Percentiles rank a stretch among this genome's conserved stretches.
These are phyloP conservation scores for Luperina nickerlii DNA, from an alignment of 2,888 invertebrate species.

Conservation along the genomic window DNA sequence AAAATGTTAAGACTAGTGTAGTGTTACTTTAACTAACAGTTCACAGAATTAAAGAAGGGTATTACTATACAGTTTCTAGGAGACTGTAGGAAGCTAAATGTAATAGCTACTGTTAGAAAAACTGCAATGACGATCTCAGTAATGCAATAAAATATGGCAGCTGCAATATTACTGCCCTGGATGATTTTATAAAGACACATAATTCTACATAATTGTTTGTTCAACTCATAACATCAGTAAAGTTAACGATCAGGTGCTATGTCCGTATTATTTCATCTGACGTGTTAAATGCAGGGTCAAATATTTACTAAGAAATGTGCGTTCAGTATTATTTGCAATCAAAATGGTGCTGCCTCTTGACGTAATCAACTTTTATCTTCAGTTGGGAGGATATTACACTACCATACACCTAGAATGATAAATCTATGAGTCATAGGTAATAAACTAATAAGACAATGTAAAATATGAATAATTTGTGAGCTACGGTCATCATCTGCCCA, in stretches of 20 bases:
- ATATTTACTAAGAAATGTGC: conserved; percentile 5
- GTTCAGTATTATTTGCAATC: neutral
- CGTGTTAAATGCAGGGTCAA: neutral
- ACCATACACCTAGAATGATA: neutral
- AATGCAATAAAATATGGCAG: neutral
- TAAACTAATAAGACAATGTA: neutral
- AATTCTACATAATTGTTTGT: neutral
- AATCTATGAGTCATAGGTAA: neutral
- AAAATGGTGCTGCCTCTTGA: neutral
- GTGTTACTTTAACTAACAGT: neutral
- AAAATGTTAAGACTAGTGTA: conserved; percentile 7
- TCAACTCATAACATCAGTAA: neutral
- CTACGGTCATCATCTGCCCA: too few relatives aligned
- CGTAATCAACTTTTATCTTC: too few relatives aligned
- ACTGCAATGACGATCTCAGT: neutral
- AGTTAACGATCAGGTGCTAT: neutral
- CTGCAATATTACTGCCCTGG: neutral
- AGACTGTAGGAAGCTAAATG: neutral
- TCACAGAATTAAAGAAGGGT: neutral
- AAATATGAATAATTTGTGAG: neutral
- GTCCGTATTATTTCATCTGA: neutral
- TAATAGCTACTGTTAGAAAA: neutral
- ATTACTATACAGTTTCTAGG: neutral
- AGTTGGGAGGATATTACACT: neutral
- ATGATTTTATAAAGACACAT: neutral